These are phyloP conservation scores for Drosophila pectinifera DNA, from an alignment of 1,140 invertebrate species.

Conservation along the genomic window DNA sequence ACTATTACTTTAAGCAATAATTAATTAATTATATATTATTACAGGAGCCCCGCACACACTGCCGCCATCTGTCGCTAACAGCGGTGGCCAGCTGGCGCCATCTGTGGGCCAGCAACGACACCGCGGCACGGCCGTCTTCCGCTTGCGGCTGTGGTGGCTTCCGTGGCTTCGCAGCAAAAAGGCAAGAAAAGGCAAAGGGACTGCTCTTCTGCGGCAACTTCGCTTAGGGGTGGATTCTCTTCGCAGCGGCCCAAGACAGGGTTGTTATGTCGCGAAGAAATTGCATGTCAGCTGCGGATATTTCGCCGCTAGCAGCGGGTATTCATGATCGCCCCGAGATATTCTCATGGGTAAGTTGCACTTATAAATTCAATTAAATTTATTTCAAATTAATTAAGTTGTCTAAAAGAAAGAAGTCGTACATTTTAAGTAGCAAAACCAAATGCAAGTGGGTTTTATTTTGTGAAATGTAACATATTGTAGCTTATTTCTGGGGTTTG, in stretches of 20 bases:
- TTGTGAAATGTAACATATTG: background rate
- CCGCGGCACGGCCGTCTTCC: slow-evolving; percentile 34
- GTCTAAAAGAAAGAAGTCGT: too few relatives aligned
- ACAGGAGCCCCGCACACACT: slow-evolving; percentile 10
- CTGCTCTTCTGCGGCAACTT: slow-evolving; percentile 35
- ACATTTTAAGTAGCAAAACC: background rate
- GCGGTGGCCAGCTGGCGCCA: slow-evolving; percentile 37
- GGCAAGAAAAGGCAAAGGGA: slow-evolving; percentile 17
- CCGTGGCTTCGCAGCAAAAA: slow-evolving; percentile 12
- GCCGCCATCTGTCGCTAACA: slow-evolving; percentile 51
- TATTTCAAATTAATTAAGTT: background rate
- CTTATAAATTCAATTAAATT: too few relatives aligned
- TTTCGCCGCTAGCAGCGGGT: background rate
- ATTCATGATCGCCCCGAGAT: background rate
- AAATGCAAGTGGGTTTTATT: background rate
- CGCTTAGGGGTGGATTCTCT: slow-evolving; percentile 49
- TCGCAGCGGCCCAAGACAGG: slow-evolving; percentile 35
- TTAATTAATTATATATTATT: background rate
- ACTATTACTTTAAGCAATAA: too few relatives aligned
- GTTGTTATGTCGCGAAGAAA: slow-evolving; percentile 36
- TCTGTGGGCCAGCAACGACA: slow-evolving; percentile 47
- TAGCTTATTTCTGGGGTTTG: background rate
- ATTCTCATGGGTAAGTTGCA: too few relatives aligned
- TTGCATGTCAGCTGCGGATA: background rate
- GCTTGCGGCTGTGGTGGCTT: slow-evolving; percentile 37